These are phyloP conservation scores for Pogonocichla stellata DNA, from an alignment of 2,113 vertebrate genomes.

Conservation along the genomic window DNA sequence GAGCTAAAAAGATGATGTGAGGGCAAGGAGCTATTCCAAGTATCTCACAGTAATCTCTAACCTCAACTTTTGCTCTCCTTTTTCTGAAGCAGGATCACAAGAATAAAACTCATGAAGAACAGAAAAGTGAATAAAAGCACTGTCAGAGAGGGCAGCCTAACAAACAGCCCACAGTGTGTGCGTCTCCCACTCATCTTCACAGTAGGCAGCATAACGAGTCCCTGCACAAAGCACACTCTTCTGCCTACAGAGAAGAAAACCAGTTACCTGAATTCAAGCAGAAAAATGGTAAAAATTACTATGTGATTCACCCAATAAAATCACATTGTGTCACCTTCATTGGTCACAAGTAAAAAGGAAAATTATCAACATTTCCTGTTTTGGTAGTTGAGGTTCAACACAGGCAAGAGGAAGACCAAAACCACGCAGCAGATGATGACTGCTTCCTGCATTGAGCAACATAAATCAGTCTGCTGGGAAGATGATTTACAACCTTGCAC, in stretches of 20 bases:
- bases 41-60: not conserved
- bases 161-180: not conserved
- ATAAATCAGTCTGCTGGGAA: not conserved
- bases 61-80: not conserved
- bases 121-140: not conserved
- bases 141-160: not conserved
- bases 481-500: not conserved
- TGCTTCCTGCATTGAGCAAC: not conserved
- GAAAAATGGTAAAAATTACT: not conserved
- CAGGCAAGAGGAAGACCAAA: not conserved
- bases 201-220: not conserved
- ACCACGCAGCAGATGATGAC: not conserved
- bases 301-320: not conserved
- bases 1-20: not conserved
- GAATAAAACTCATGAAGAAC: not conserved
- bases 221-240: not conserved
- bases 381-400: not conserved
- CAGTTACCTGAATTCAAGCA: not conserved
- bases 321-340: not conserved
- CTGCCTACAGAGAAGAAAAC: not conserved
- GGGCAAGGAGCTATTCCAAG: not conserved
- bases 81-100: not conserved
- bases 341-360: not conserved
- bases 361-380: not conserved
- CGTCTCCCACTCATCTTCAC: not conserved